Evolutionary conservation across 2,797 vertebrate species (phyloP), one percentile per base, ranked within the genome.

Genomic region (Loris lydekkerianus): DNA sequence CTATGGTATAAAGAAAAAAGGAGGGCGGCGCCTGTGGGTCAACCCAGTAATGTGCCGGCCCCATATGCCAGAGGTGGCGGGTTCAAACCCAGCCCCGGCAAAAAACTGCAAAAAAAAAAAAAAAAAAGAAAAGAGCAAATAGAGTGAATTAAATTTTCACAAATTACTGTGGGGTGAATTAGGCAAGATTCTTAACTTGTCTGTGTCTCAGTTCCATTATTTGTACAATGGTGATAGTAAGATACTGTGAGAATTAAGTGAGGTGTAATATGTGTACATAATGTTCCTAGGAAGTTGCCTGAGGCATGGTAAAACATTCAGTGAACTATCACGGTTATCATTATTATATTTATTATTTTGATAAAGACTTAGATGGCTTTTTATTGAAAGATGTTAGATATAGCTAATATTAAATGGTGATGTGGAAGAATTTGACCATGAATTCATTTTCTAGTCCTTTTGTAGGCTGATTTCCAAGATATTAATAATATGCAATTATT

Each of bases 321-420:
- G 7, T 95, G 7, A 77, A 84, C 80, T 93, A 1, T 72, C 83
- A 37, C 63, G 8, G 14, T 83, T 84, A 53, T 72, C 21, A 43
- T 86, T 76, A 85, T 60, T 46, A 72, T 58, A 93, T 93, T 65
- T 65, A 75, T 93, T 89, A 89, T 69, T 94, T 92, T 88, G 7
- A 65, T 93, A 77, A 67, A n/a, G 61, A 49, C 40, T 91, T 83
- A 75, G 10, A 31, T 94, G 7, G 1, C 21, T 95, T 77, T 96
- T 87, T 85, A 60, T n/a, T 82, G 56, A 87, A 84, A 53, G 34
- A 56, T 89, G 40, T 80, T 76, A 88, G 67, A 43, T 73, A 20
- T 3, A 77, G 65, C 20, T 29, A 93, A 17, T 94, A 89, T 63
- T 83, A 86, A 80, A 77, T 72, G 25, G 21, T 84, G 49, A 29